Evolutionary conservation across 2,797 vertebrate genomes (phyloP), one percentile per base, ranked within the genome.

Genomic region (Hydrocynus forskahlii): DNA sequence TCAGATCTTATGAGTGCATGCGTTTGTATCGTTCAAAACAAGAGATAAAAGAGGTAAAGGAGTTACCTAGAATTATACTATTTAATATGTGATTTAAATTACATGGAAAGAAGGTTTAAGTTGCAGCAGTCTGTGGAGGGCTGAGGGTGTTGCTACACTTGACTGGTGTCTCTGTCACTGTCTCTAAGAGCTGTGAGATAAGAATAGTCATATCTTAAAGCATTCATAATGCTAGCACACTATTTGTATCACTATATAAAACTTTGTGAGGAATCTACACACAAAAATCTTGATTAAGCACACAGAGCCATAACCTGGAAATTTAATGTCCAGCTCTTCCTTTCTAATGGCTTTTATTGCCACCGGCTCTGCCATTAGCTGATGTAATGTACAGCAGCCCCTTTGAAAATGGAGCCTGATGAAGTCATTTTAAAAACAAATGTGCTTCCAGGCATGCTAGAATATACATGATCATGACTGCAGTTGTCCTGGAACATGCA

Each of bases 341-440:
- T 64, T 78, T 71, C 55, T 81, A 75, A 81, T 43, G 57, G 62
- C 23, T 75, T 76, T 80, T 74, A 74, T 55, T 74, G 69, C 72
- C 75, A 78, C 81, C 14, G 52, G 78, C 48, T 60, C 55, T 69
- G 70, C 78, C 75, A 78, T 85, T 83, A 83, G 75, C 83, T 78
- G 79, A 81, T 81, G 83, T 77, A 84, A 84, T 78, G 48, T 78
- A 78, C 50, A 59, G 75, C 62, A 81, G 76, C 17, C 73, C 76
- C 62, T 73, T 71, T 78, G 54, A 80, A 84, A 73, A 84, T 78
- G 69, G 76, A 81, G 66, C 60, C 77, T 81, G 59, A 80, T 83
- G 64, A 83, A 78, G 75, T 74, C 45, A 80, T 79, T 77, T 50
- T 67, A 57, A 75, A 75, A 81, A 80, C 69, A 77, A 55, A 57